Base-by-base conservation (phyloP, 2,797 vertebrate genomes). In the Alcedo atthis region DNA sequence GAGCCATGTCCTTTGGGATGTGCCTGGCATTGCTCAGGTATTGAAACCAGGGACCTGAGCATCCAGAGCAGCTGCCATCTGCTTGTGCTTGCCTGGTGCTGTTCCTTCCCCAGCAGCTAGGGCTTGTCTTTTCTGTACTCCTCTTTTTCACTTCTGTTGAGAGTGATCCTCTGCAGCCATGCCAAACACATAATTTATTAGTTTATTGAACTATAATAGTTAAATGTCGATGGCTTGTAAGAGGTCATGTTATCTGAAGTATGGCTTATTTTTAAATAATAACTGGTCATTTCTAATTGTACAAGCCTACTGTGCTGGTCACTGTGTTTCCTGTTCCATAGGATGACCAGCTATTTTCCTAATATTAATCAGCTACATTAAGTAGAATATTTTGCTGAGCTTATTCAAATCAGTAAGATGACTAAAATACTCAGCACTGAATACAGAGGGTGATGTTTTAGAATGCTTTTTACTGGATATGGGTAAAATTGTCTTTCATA, bases 1-100 rank as follows among this genome's bases (percentile, higher is more conserved):
- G 13, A 14, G 22, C 6, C 1, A 0, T 2, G 8, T 79, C 15
- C 10, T 62, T 33, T 17, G 69, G 54, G 15, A 67, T 3, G 0
- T 25, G 6, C 21, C 19, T 2, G 8, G 5, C 48, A 40, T 70
- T 42, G 15, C 33, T 19, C 6, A 5, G 3, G 8, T 2, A 0
- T 14, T n/a, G 35, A 32, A 66, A 22, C 20, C 25, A 25, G 17
- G 33, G 11, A 43, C 37, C 11, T 16, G 33, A 54, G 30, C 0
- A 0, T 49, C 6, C 58, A 13, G 35, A 45, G 68, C 48, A 63
- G 22, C 49, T 7, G 2, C 16, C 22, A 4, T 55, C 9, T 40
- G 49, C 15, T 32, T 48, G 17, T 0, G 21, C n/a, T 55, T 6
- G 0, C 45, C 30, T 28, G 32, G 7, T 64, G 43, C 40, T 5